Evolutionary conservation across 2,888 invertebrate genomes (phyloP).

Genomic region (Colostygia pectinataria): DNA sequence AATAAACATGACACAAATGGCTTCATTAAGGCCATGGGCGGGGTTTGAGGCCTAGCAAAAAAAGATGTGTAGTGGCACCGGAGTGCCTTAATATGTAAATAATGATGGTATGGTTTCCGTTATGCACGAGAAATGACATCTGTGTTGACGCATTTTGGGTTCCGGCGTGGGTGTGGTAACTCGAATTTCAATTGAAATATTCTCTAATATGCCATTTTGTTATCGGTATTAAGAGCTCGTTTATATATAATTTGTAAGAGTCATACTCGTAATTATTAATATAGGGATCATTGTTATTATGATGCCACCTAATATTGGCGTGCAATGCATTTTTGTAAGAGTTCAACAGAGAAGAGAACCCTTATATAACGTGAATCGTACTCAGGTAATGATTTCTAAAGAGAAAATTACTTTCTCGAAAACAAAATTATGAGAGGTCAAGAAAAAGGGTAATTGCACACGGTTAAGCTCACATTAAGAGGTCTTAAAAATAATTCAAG

Average conservation of each 20-base stretch:
- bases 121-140: constrained; percentile 67
- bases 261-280: constrained; percentile 1
- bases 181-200: constrained; percentile 21
- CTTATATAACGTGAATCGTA: too few species aligned
- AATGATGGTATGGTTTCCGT: constrained; percentile 74
- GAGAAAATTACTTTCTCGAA: constrained; percentile 19
- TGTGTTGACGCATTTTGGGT: constrained; percentile 57
- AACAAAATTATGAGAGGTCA: constrained; percentile 28
- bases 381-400: constrained; percentile 20
- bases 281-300: too few species aligned
- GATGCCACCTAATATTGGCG: too few species aligned
- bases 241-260: constrained; percentile 1
- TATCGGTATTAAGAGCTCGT: constrained; percentile 11
- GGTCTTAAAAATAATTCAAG: constrained; percentile 32
- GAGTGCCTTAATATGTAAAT: constrained; percentile 72
- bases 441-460: constrained; percentile 38
- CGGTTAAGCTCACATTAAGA: constrained; percentile 38
- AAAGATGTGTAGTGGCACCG: constrained; percentile 63
- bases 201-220: constrained; percentile 5
- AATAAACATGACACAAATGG: constrained; percentile 80
- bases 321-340: not conserved
- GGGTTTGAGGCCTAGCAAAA: constrained; percentile 68
- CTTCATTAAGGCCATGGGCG: constrained; percentile 77
- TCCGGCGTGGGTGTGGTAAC: constrained; percentile 55
- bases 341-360: too few species aligned